Conservation (phyloP, 2,113 vertebrate genomes). For the Gymnocephalus cernua region DNA sequence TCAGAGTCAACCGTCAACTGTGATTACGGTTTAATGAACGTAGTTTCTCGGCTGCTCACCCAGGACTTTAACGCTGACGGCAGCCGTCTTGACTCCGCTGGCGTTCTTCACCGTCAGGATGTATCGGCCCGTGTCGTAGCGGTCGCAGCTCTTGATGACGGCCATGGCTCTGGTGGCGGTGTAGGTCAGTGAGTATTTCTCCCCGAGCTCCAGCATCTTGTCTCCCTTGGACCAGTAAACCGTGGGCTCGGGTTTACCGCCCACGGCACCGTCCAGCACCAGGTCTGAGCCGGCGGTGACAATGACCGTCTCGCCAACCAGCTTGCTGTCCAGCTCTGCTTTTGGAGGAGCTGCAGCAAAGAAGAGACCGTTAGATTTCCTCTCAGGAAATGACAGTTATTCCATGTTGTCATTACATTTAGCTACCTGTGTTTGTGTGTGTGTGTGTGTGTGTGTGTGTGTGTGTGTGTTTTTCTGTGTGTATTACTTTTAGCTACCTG, state of each 20-base stretch:
- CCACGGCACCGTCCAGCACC: slow-evolving; percentile 94
- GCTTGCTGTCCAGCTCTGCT: slow-evolving; percentile 93
- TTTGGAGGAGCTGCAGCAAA: slow-evolving; percentile 90
- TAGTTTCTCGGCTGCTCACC: slow-evolving; percentile 83
- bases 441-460: no score
- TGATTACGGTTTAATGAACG: neutral
- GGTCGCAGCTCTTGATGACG: slow-evolving; percentile 96
- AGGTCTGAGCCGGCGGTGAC: slow-evolving; percentile 94
- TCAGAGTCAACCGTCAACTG: neutral
- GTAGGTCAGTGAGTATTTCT: slow-evolving; percentile 96
- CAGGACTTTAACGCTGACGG: slow-evolving; percentile 94
- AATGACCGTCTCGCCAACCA: slow-evolving; percentile 90
- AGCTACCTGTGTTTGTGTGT: no score
- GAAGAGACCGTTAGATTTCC: neutral
- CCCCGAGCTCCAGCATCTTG: slow-evolving; percentile 92
- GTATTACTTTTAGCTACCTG: no score
- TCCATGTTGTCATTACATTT: no score
- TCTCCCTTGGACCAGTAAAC: slow-evolving; percentile 98
- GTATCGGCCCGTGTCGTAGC: slow-evolving; percentile 94
- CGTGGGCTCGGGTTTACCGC: slow-evolving; percentile 97
- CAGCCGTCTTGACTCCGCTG: slow-evolving; percentile 92
- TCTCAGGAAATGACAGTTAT: neutral
- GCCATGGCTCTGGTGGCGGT: slow-evolving; percentile 94
- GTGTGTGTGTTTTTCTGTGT: no score
- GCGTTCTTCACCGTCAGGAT: slow-evolving; percentile 95